These are phyloP conservation scores for Atherinomorus stipes DNA, from an alignment of 2,113 vertebrate species.

Conservation along the genomic window DNA sequence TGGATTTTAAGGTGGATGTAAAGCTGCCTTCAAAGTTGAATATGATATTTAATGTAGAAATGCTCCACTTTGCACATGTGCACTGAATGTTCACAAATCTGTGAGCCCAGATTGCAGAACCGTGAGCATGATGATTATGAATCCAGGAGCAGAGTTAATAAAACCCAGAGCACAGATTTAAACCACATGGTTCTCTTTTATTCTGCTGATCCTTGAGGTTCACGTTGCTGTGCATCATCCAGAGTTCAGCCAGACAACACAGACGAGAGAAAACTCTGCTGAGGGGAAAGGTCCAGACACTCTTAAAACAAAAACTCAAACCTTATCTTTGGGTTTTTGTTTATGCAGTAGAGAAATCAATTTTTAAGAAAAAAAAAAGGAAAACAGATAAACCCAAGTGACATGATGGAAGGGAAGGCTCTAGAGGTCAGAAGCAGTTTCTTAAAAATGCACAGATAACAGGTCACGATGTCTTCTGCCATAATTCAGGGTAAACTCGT, in stretches of 20 bases:
- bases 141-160: not conserved
- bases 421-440: not conserved
- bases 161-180: not conserved
- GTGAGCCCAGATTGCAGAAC: not conserved
- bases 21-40: not conserved
- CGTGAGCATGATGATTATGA: too few species aligned
- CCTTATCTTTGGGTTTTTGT: slow-evolving; percentile 1
- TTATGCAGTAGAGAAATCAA: not conserved
- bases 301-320: slow-evolving; percentile 1
- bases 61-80: not conserved
- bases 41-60: not conserved
- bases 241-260: slow-evolving; percentile 5
- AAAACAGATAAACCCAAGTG: not conserved
- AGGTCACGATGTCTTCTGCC: not conserved
- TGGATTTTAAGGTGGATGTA: not conserved
- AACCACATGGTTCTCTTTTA: too few species aligned
- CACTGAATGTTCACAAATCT: not conserved
- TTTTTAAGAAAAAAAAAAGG: not conserved
- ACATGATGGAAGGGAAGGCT: not conserved
- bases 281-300: not conserved
- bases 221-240: not conserved
- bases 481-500: slow-evolving; percentile 3
- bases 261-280: slow-evolving; percentile 1
- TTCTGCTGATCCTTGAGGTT: not conserved
- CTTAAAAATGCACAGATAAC: not conserved